Conservation (phyloP, 2,888 invertebrate genomes). For the Brachyptera risi region DNA sequence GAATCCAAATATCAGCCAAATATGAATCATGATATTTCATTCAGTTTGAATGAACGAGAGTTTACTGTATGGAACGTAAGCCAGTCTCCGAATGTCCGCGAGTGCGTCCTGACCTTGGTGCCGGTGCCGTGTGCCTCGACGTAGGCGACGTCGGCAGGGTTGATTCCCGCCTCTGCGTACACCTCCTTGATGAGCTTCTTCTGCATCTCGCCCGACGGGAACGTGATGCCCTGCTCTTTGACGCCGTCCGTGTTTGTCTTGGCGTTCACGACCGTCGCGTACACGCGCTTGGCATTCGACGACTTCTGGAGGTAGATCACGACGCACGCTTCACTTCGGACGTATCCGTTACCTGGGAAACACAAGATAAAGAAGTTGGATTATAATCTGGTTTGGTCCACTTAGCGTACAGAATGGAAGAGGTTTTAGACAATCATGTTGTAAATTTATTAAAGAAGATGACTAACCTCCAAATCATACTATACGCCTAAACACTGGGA, state of each 20-base stretch:
- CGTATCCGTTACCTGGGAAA: constrained; percentile 77
- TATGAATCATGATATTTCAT: too few species aligned
- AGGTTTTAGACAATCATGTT: too few species aligned
- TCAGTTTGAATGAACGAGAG: too few species aligned
- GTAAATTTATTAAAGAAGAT: too few species aligned
- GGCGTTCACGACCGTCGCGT: constrained; percentile 82
- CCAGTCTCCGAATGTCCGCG: too few species aligned
- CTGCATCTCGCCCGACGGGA: constrained; percentile 76
- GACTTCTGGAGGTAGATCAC: constrained; percentile 78
- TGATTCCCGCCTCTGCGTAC: constrained; percentile 76
- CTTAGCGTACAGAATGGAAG: too few species aligned
- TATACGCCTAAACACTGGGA: too few species aligned
- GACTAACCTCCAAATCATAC: too few species aligned
- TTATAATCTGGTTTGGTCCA: too few species aligned
- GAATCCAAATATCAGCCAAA: too few species aligned
- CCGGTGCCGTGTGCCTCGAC: constrained; percentile 99
- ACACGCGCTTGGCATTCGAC: constrained; percentile 69
- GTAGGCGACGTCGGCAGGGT: constrained; percentile 80
- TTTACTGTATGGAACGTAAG: too few species aligned
- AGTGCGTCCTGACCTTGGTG: constrained; percentile 63
- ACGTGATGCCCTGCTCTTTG: constrained; percentile 88
- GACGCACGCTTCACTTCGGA: constrained; percentile 83
- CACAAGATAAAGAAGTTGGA: too few species aligned
- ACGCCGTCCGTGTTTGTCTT: constrained; percentile 90
- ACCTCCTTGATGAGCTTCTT: constrained; percentile 78